Base-by-base conservation (phyloP, 2,888 invertebrate species). In the Drosophila paracracens region DNA sequence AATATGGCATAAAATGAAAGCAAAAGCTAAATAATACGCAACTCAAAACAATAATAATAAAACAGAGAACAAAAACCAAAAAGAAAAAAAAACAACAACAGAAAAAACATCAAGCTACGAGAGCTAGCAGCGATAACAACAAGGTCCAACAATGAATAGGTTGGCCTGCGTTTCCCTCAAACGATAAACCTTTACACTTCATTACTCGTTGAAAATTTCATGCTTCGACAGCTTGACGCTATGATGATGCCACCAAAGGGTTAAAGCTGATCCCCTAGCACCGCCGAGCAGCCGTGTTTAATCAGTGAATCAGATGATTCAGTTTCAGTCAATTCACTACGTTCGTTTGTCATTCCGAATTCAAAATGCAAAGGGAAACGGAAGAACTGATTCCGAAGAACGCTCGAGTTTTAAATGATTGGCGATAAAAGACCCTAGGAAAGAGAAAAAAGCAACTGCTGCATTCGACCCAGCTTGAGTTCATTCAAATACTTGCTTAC, bases 161-260 rank as follows among this genome's bases (percentile, higher is more conserved):
- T 43, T 65, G 76, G 68, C 69, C 66, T 81, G 79, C 70, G 76
- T 73, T 79, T 81, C 69, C 71, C 77, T 88, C 78, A 70, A 88
- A 74, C 89, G 87, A 88, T 88, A 88, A 89, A 88, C 89, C 89
- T 85, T 89, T 88, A 72, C 87, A 80, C 85, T 88, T 88, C 87
- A 88, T 88, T 88, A 89, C 76, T 67, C 82, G 72, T 85, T 71
- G 68, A 80, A 85, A 88, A 89, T 89, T 88, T 88, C 88, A 89
- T 79, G 87, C 87, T 82, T 70, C 82, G 88, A 89, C 89, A 88
- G 87, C 88, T 88, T 78, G 70, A 63, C 68, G 79, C 72, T 82
- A 65, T 72, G 86, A 46, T 56, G 54, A 50, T 27, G 74, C 79
- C 76, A 82, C 72, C 82, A 89, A 90, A 76, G 85, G 90, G 90